Evolutionary conservation across 2,797 vertebrate species (phyloP).

Genomic region (Scleropages formosus): DNA sequence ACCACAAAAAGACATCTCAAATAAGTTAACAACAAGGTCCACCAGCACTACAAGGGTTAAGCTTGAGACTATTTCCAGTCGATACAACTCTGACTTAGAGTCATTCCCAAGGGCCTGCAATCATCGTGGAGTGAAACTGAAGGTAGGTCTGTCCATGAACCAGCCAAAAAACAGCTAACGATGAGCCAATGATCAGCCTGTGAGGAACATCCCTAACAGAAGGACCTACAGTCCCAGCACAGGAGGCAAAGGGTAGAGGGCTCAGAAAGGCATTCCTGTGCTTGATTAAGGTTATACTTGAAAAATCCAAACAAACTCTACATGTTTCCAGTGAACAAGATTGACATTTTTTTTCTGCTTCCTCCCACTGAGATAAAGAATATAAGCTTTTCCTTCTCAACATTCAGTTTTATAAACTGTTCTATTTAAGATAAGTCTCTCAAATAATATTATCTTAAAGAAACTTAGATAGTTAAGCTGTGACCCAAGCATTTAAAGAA

Average conservation of each 20-base stretch:
- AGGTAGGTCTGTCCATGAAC: too few relatives aligned
- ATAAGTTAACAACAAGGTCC: too few relatives aligned
- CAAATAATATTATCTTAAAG: constrained; percentile 28
- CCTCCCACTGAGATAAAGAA: constrained; percentile 45
- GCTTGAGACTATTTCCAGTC: too few relatives aligned
- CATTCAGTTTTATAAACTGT: constrained; percentile 46
- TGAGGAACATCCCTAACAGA: neutral
- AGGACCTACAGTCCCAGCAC: constrained; percentile 6
- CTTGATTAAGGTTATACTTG: neutral
- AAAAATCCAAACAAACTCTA: constrained; percentile 25
- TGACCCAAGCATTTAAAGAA: constrained; percentile 43
- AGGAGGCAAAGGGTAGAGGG: neutral
- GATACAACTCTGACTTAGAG: too few relatives aligned
- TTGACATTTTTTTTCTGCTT: constrained; percentile 38
- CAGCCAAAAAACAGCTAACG: too few relatives aligned
- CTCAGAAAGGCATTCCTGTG: neutral
- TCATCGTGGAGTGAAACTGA: too few relatives aligned
- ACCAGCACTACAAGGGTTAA: too few relatives aligned
- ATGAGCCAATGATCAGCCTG: too few relatives aligned
- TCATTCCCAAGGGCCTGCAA: too few relatives aligned
- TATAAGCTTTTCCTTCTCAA: constrained; percentile 37
- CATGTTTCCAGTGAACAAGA: constrained; percentile 23
- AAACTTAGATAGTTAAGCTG: constrained; percentile 43
- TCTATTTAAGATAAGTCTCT: constrained; percentile 45
- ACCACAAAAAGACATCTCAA: too few relatives aligned